phyloP scores from a whole-genome alignment of 92 coral and sea anemone species.

The Epizoanthus illoricatus region DNA sequence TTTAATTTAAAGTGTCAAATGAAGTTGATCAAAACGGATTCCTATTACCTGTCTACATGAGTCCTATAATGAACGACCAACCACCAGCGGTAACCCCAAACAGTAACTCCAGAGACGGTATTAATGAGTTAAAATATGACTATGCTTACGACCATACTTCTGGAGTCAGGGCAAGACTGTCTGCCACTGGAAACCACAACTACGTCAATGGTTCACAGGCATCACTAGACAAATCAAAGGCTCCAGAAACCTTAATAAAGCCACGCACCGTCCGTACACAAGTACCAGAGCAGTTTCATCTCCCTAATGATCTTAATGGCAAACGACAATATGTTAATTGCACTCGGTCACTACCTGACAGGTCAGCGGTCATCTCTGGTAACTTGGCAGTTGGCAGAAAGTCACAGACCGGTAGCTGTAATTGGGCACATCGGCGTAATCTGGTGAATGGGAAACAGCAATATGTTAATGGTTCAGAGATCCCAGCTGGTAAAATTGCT shows the following conservation, averaged over 20 bases:
- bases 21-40: neutral
- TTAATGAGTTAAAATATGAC: neutral
- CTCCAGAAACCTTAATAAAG: neutral
- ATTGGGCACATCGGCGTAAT: neutral
- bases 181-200: neutral
- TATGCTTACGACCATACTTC: constrained; percentile 30
- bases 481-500: neutral
- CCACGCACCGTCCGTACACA: neutral
- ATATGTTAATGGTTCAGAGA: constrained; percentile 6
- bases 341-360: constrained; percentile 2
- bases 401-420: neutral
- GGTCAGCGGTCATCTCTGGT: neutral
- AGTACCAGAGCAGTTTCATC: neutral
- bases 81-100: neutral
- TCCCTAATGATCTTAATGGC: neutral
- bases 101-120: neutral
- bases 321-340: constrained; percentile 21
- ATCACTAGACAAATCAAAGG: constrained; percentile 3
- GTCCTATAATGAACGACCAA: neutral
- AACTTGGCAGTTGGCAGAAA: neutral
- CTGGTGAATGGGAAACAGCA: neutral
- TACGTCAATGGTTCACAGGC: constrained; percentile 27
- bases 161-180: constrained; percentile 15
- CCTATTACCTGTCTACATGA: constrained; percentile 22
- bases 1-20: neutral